Conservation (phyloP, 2,888 invertebrate genomes). For the Latrodectus elegans region DNA sequence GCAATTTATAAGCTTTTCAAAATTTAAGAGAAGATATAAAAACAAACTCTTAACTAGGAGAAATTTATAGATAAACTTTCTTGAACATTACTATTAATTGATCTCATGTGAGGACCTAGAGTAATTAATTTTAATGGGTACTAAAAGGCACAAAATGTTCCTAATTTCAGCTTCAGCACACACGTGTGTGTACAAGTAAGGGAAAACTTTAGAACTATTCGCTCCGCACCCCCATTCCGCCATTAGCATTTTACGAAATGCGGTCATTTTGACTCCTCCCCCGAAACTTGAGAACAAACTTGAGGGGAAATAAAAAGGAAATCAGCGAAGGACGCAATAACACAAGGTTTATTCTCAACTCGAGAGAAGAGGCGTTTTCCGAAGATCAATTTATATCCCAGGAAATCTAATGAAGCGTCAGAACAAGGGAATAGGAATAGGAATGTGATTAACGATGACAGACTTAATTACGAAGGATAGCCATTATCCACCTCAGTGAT, state of each 20-base stretch:
- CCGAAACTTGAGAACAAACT: conserved; percentile 21
- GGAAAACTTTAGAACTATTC: conserved; percentile 14
- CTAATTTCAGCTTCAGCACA: background rate
- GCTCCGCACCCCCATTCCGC: background rate
- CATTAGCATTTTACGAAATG: conserved; percentile 16
- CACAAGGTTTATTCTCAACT: conserved; percentile 16
- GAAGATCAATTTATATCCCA: conserved; percentile 54
- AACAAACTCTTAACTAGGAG: too few relatives aligned
- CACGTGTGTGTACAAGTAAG: background rate
- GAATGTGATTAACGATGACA: conserved; percentile 66
- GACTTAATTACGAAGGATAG: conserved; percentile 55
- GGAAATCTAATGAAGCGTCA: conserved; percentile 53
- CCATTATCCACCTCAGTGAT: conserved; percentile 58
- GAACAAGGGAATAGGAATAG: conserved; percentile 40
- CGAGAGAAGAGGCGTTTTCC: conserved; percentile 15
- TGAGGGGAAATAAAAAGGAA: background rate
- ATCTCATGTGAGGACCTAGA: too few relatives aligned
- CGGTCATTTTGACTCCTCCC: conserved; percentile 16
- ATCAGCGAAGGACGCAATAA: conserved; percentile 12
- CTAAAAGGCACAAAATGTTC: too few relatives aligned
- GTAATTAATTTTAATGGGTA: too few relatives aligned
- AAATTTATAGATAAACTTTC: too few relatives aligned
- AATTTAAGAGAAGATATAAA: too few relatives aligned
- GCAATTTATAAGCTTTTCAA: too few relatives aligned
- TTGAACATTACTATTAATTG: too few relatives aligned